Evolutionary conservation across 2,888 invertebrate species (phyloP), one percentile per base, ranked within the genome.

Genomic region (Eristalinus aeneus): DNA sequence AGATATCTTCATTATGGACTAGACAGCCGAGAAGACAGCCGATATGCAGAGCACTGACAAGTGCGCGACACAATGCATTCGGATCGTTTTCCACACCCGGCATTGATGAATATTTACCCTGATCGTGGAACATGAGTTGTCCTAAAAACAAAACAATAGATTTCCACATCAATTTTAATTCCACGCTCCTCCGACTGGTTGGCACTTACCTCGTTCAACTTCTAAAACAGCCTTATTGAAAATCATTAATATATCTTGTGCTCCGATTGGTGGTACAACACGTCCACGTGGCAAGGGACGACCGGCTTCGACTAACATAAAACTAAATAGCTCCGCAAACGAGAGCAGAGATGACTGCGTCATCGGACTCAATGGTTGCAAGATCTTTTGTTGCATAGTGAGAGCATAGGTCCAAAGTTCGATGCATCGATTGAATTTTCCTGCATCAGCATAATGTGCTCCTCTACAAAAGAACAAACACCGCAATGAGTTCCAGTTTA

Each of bases 391-490:
- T 93, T 98, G 98, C 97, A 98, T 98, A 91, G 98, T 98, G 46
- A 99, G 94, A 32, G 98, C 98, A 93, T 99, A 98, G 93, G 97
- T 97, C 99, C 99, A 99, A 88, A 99, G 94, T 90, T 97, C 96
- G 88, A 98, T 97, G 93, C 98, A 99, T 89, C 97, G 95, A 89
- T 95, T 95, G 93, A 98, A 98, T 90, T 98, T 97, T 2, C 98
- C 97, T 88, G 97, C 96, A 93, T 98, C 98, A 53, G 98, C 98
- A 93, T 98, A 98, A 88, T 98, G 96, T 0, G 97, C 97, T 82
- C 97, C 97, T 90, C 98, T 94, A 58, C 12, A 87, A 80, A 56
- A 6, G 22, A 6, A 22, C 22, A 54, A 46, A 31, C 12, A 1
- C n/a, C 1, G 5, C 11, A 9, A n/a, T 27, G 2, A 58, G 9